phyloP scores from a whole-genome alignment of 2,888 invertebrate species.

The Xanthia togata region DNA sequence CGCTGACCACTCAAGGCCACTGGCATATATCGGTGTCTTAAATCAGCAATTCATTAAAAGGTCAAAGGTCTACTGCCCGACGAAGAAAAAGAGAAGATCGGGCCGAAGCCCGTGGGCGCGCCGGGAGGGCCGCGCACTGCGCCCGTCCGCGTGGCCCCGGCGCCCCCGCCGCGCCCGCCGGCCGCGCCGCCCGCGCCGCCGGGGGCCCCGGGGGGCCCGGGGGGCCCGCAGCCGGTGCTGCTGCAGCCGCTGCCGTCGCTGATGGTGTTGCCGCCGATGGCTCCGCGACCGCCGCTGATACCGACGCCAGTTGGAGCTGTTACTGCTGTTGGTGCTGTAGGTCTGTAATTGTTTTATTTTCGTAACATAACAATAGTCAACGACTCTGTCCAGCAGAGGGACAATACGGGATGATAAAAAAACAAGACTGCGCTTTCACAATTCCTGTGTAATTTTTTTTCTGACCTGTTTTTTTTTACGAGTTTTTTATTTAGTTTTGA shows the following conservation, averaged over 20 bases:
- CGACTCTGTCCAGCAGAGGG: background rate
- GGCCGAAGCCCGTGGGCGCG: slow-evolving; percentile 94
- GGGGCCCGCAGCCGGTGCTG: slow-evolving; percentile 74
- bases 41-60: slow-evolving; percentile 60
- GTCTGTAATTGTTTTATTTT: slow-evolving; percentile 30
- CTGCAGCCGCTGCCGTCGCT: slow-evolving; percentile 87
- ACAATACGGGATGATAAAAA: background rate
- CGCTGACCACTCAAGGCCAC: too few species aligned
- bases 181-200: slow-evolving; percentile 53
- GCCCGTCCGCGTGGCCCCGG: slow-evolving; percentile 68
- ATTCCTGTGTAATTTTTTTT: too few species aligned
- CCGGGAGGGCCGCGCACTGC: slow-evolving; percentile 64
- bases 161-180: slow-evolving; percentile 64
- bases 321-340: slow-evolving; percentile 66
- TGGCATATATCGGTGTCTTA: too few species aligned
- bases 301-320: slow-evolving; percentile 69
- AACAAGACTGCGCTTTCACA: too few species aligned
- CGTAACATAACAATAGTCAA: background rate
- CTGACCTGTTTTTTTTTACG: too few species aligned
- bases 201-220: slow-evolving; percentile 68
- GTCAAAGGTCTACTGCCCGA: slow-evolving; percentile 97
- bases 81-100: slow-evolving; percentile 99
- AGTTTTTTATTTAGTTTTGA: too few species aligned
- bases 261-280: slow-evolving; percentile 88
- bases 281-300: slow-evolving; percentile 83